Evolutionary conservation across 2,888 invertebrate species (phyloP), one percentile per base, ranked within the genome.

Genomic region (Trichacis sp.): DNA sequence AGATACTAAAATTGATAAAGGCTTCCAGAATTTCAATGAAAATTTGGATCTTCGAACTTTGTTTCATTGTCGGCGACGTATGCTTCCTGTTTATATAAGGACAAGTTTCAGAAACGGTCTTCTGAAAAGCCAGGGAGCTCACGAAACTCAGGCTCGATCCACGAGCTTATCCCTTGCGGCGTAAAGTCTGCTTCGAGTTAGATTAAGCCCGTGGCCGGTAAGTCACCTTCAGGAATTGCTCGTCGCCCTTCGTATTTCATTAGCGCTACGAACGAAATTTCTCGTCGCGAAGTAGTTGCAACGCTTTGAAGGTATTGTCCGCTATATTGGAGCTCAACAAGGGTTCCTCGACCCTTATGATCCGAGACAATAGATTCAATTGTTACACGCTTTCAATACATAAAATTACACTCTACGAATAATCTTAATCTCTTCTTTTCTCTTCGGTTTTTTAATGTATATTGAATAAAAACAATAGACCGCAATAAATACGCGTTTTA

Each of bases 181-280:
- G 74, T 72, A 78, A 80, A 80, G 80, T 79, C 77, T 76, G 73
- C 64, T 70, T 73, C 62, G 78, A 81, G 79, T 82, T 81, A 78
- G 80, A 80, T 82, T 79, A 79, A 81, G 77, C 77, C 24, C 75
- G 71, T 75, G 78, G 74, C 75, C 79, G 79, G 79, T 77, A 79
- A 81, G 78, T 79, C 77, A 77, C 78, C 78, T 81, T 77, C 77
- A 77, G 78, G 78, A 80, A 80, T 80, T 79, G 78, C 77, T 77
- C 75, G 74, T 75, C 74, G 69, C 77, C 75, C 76, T 80, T 79
- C 78, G 76, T 76, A 82, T 81, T 81, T 81, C 79, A 82, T 82
- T 79, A 80, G 76, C 73, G 76, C 76, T 75, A 73, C 74, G 73
- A 71, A 74, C 73, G 69, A 76, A 73, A 76, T 76, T 77, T 75